phyloP scores from a whole-genome alignment of 2,888 invertebrate species.

The Listrodromus nycthemerus region DNA sequence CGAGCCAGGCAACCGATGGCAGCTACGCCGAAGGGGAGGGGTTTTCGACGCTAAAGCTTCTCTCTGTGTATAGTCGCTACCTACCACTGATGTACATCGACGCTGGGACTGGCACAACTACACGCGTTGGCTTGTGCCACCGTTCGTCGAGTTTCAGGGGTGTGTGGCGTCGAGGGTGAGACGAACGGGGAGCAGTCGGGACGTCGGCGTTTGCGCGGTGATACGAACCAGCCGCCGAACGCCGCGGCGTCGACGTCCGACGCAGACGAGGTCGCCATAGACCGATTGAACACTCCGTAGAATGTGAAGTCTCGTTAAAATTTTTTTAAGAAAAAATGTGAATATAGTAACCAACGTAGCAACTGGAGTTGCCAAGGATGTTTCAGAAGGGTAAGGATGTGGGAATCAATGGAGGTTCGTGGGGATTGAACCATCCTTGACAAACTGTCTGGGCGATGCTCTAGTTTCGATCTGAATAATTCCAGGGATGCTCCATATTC shows the following conservation, averaged over 20 bases:
- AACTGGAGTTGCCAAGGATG: neutral
- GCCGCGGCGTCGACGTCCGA: conserved; percentile 35
- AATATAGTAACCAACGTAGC: neutral
- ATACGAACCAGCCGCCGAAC: conserved; percentile 24
- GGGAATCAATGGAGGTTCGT: neutral
- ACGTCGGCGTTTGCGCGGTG: conserved; percentile 65
- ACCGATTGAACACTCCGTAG: conserved; percentile 18
- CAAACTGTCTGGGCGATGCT: neutral
- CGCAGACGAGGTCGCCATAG: conserved; percentile 22
- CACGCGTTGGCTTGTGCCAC: conserved; percentile 34
- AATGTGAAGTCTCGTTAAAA: conserved; percentile 17
- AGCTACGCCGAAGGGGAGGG: conserved; percentile 60
- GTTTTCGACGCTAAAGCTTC: conserved; percentile 42
- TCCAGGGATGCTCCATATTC: neutral
- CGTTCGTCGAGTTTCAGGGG: conserved; percentile 42
- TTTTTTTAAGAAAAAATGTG: neutral
- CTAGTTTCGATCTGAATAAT: neutral
- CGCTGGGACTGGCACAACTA: conserved; percentile 9
- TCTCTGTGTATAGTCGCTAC: conserved; percentile 16
- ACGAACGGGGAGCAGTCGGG: conserved; percentile 62
- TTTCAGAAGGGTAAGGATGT: neutral
- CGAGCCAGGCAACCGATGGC: conserved; percentile 56
- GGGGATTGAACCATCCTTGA: neutral
- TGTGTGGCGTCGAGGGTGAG: conserved; percentile 58
- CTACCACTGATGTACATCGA: conserved; percentile 10